Conservation (phyloP, 2,888 invertebrate species). For the Drosophila hamatofila region DNA sequence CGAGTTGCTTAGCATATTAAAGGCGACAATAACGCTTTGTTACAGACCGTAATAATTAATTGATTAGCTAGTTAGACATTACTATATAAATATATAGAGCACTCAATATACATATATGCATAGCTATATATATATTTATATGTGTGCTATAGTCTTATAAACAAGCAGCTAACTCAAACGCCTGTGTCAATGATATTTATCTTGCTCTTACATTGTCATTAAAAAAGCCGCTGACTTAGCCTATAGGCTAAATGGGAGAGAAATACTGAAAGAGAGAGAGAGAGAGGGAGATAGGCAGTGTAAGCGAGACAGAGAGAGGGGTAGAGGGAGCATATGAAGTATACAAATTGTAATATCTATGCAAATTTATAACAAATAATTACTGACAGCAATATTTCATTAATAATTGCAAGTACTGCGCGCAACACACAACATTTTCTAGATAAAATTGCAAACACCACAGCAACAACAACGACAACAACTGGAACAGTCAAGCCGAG, state of each 20-base stretch:
- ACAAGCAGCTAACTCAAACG: constrained; percentile 47
- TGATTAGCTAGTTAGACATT: constrained; percentile 21
- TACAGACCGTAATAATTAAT: constrained; percentile 29
- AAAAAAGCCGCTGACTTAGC: constrained; percentile 68
- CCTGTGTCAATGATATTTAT: constrained; percentile 79
- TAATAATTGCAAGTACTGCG: constrained; percentile 72
- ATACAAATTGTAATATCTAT: constrained; percentile 82
- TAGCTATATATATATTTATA: constrained; percentile 4
- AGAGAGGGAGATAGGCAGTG: background rate
- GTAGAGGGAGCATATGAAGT: constrained; percentile 58
- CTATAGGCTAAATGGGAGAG: background rate
- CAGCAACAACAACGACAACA: background rate
- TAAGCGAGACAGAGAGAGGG: background rate
- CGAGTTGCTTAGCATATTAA: constrained; percentile 30
- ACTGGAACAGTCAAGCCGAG: constrained; percentile 24
- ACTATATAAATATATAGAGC: background rate
- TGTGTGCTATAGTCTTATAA: constrained; percentile 1
- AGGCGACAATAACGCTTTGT: constrained; percentile 18
- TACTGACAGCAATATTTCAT: constrained; percentile 83
- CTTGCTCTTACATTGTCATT: constrained; percentile 76
- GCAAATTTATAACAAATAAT: constrained; percentile 83
- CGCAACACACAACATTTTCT: constrained; percentile 60
- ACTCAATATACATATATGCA: background rate
- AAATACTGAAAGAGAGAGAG: background rate
- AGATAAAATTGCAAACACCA: constrained; percentile 69